Conservation (phyloP, 2,113 vertebrate species). For the Gymnocephalus cernua region DNA sequence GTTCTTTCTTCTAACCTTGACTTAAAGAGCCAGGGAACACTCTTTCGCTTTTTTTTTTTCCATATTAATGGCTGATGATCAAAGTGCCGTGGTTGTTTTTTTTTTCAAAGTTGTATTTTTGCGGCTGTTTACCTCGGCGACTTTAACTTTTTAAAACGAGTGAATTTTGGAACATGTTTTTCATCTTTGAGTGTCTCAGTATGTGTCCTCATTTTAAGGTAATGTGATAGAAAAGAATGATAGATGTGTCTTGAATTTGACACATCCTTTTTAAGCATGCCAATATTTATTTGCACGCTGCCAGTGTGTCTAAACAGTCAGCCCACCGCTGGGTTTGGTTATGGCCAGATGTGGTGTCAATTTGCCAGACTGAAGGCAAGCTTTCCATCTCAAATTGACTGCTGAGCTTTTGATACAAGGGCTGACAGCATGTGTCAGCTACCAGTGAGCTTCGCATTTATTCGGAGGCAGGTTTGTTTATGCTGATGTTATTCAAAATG, state of each 20-base stretch:
- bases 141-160: not conserved
- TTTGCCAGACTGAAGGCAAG: slow-evolving; percentile 43
- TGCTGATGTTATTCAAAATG: slow-evolving; percentile 60
- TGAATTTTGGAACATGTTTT: not conserved
- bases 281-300: slow-evolving; percentile 54
- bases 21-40: slow-evolving; percentile 46
- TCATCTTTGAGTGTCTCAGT: slow-evolving; percentile 13
- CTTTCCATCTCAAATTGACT: slow-evolving; percentile 63
- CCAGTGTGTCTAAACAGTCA: slow-evolving; percentile 34
- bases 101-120: not conserved
- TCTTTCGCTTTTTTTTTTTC: not conserved
- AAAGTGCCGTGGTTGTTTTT: not conserved
- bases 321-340: slow-evolving; percentile 43
- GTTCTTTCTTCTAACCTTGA: slow-evolving; percentile 47
- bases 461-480: slow-evolving; percentile 59
- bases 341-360: slow-evolving; percentile 60
- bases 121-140: not conserved
- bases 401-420: slow-evolving; percentile 66
- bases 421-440: slow-evolving; percentile 60
- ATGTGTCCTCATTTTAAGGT: slow-evolving; percentile 30
- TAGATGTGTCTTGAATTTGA: slow-evolving; percentile 23
- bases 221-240: slow-evolving; percentile 1
- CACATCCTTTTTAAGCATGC: slow-evolving; percentile 29
- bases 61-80: not conserved
- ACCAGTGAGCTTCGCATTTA: slow-evolving; percentile 45